Evolutionary conservation across 2,113 vertebrate species (phyloP).

Genomic region (Nibea coibor): DNA sequence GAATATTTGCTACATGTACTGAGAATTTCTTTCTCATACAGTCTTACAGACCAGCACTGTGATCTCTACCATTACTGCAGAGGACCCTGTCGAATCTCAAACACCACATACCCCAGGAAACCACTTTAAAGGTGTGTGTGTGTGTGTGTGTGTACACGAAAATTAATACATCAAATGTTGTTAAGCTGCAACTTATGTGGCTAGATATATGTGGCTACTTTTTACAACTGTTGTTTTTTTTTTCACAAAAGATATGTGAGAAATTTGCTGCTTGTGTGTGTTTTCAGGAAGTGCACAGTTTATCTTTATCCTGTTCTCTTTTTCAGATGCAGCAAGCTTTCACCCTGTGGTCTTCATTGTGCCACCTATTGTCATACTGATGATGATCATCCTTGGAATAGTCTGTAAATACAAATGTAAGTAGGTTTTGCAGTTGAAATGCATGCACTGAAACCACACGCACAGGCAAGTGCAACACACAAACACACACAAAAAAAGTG

Average conservation of each 20-base stretch:
- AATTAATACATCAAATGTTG: not conserved
- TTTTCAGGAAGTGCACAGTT: not conserved
- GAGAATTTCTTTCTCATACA: not conserved
- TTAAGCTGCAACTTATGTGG: not conserved
- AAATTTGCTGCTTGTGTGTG: conserved; percentile 21
- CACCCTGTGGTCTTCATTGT: not conserved
- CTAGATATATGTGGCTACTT: not conserved
- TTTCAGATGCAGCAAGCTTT: not conserved
- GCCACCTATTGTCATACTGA: not conserved
- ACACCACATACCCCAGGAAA: not conserved
- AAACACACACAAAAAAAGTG: not conserved
- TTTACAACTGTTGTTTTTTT: not conserved
- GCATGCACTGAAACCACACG: not conserved
- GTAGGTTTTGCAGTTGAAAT: conserved; percentile 29
- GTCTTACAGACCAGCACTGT: not conserved
- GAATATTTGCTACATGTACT: not conserved
- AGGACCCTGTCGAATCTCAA: not conserved
- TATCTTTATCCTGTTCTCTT: not conserved
- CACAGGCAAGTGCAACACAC: not conserved
- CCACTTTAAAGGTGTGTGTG: not conserved
- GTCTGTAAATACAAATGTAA: conserved; percentile 31
- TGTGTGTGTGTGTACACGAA: not conserved
- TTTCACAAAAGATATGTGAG: not conserved
- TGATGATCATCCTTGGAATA: not conserved
- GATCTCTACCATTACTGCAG: not conserved